Conservation (phyloP, 2,113 vertebrate genomes). For the Varanus salvator region DNA sequence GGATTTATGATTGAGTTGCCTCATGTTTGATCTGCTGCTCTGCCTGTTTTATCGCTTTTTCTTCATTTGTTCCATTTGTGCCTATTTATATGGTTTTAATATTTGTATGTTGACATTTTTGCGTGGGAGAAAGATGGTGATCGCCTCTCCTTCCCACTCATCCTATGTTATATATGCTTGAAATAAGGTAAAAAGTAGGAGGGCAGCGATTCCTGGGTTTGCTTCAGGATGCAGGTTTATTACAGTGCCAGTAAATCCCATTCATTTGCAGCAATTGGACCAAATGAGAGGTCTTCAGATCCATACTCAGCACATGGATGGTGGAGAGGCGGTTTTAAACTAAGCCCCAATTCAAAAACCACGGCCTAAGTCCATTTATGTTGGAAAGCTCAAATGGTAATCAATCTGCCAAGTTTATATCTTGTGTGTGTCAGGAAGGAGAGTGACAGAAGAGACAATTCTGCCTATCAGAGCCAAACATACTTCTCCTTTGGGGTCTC, state of each 20-base stretch:
- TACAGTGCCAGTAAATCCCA: background rate
- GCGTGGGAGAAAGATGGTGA: too few relatives aligned
- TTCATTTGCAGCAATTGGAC: background rate
- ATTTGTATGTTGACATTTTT: too few relatives aligned
- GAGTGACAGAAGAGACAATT: background rate
- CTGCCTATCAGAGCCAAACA: accelerated
- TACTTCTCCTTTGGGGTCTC: background rate
- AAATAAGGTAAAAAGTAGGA: too few relatives aligned
- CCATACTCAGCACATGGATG: background rate
- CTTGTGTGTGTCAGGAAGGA: background rate
- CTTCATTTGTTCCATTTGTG: too few relatives aligned
- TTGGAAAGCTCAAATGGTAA: background rate
- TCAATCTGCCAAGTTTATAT: background rate
- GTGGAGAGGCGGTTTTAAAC: background rate
- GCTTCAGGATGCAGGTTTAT: background rate
- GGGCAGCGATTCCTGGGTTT: background rate
- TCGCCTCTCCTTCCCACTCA: background rate
- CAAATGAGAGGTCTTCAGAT: background rate
- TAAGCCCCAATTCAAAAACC: background rate
- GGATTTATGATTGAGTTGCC: background rate
- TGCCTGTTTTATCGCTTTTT: background rate
- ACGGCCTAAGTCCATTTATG: background rate
- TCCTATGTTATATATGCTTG: background rate
- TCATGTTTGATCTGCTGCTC: background rate
- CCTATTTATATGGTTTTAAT: too few relatives aligned